Percentiles rank a stretch among this genome's conserved stretches.
These are phyloP conservation scores for Ictidomys tridecemlineatus DNA, from an alignment of 2,113 vertebrate genomes.

Conservation along the genomic window DNA sequence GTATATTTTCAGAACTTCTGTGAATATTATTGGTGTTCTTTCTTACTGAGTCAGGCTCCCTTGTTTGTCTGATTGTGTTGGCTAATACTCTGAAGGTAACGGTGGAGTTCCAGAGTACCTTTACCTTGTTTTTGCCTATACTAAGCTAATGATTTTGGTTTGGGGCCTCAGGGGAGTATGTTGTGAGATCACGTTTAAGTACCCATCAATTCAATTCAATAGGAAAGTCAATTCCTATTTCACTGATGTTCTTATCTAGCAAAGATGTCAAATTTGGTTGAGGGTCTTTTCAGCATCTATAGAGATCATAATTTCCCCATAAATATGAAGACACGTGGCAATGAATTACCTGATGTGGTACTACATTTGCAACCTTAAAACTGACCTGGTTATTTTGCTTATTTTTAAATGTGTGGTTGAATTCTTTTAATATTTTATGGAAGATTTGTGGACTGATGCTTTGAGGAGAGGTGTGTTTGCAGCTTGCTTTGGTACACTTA, in stretches of 20 bases:
- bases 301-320: not conserved
- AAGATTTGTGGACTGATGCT: not conserved
- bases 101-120: not conserved
- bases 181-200: not conserved
- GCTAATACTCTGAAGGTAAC: not conserved
- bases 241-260: not conserved
- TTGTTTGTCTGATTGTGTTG: not conserved
- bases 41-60: not conserved
- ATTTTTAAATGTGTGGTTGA: not conserved
- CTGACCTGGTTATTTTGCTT: not conserved
- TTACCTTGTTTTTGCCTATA: not conserved
- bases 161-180: not conserved
- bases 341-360: not conserved
- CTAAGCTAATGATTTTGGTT: not conserved
- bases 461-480: not conserved
- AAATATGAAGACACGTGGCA: not conserved
- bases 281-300: not conserved
- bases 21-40: not conserved
- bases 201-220: not conserved
- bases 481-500: not conserved
- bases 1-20: not conserved
- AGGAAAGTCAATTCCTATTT: not conserved
- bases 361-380: not conserved
- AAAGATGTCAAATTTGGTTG: not conserved
- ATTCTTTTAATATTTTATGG: not conserved